Evolutionary conservation across 1,140 invertebrate genomes (phyloP), one percentile per base, ranked within the genome.

Genomic region (Triops longicaudatus): DNA sequence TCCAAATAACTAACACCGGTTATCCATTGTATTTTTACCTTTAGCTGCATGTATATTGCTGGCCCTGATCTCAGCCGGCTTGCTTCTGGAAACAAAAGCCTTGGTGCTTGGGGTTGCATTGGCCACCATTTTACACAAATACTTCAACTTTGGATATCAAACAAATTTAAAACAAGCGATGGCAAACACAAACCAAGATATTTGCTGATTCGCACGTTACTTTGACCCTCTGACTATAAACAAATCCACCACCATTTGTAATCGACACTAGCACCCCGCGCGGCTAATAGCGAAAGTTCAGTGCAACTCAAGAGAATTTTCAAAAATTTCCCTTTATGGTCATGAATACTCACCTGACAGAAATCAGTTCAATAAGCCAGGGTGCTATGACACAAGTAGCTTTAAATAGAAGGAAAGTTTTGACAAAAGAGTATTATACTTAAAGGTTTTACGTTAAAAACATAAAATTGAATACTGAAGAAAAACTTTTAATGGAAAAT

Each of bases 41-140:
- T 99, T 99, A 28, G 96, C 97, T 79, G 98, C 98, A 84, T 91
- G 91, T 79, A 99, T 99, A 84, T 99, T 99, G 81, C 95, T 98
- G 77, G 89, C 87, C 73, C 98, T 90, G 83, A 99, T 97, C 87
- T 98, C 95, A 17, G 90, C 88, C 14, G 96, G 96, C 86, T 98
- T 98, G 81, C 92, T 94, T 89, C 96, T 97, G 80, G 88, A 87
- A 79, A 87, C 81, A 79, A 84, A 84, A 28, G 50, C 74, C 27
- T 73, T 78, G 41, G 44, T 76, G 17, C 76, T 78, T 1, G 78
- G 78, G n/a, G 44, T 42, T 28, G 50, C 37, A 26, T 76, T 76
- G 26, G 28, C 28, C 1, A 75, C 43, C 78, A 78, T 78, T 63
- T 63, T 63, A 1, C 6, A 1, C 14, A 22, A 63, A 22, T 63